Evolutionary conservation across 2,113 vertebrate species (phyloP), one percentile per base, ranked within the genome.

Genomic region (Orientallactaga bullata): DNA sequence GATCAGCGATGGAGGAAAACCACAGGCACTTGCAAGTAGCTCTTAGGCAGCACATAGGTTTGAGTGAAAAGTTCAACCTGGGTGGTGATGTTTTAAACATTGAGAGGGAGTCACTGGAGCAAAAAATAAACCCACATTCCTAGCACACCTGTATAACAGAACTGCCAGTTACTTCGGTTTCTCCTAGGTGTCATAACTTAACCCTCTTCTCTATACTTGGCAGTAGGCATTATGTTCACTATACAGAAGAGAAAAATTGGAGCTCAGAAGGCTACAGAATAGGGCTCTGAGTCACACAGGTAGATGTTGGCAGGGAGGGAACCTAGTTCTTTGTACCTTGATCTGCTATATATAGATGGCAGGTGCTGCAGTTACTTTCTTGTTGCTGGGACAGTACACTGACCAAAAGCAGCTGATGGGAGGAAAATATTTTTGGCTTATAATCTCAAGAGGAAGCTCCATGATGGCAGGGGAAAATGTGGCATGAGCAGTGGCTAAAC

Each of bases 281-380:
- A 28, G 60, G 78, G 61, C 37, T 51, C 10, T 24, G 63, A 61
- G 61, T 30, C 35, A 63, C 28, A 42, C 16, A 66, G 55, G 32
- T 60, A 13, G 63, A n/a, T 0, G 3, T 9, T 16, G 20, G 35
- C 21, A 55, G 21, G 12, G 16, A 73, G 61, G 61, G 10, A 28
- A 2, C 30, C 26, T 35, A 0, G 23, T 47, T 35, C 35, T 24
- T 35, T 78, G 60, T 28, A 21, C 15, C 35, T 0, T 16, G 13
- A 63, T 30, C 0, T 92, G 47, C 24, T 8, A 7, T 55, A 15
- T 0, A 1, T 10, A 58, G 51, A 10, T 0, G 8, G 42, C 42
- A 47, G 42, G 42, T 47, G 42, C 42, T 47, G 42, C 42, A 47
- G 42, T 47, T 47, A 47, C 42, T 8, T 47, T 47, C 5, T 47